Base-by-base conservation (phyloP, 1,140 invertebrate species). In the Drosophila sulfurigaster region DNA sequence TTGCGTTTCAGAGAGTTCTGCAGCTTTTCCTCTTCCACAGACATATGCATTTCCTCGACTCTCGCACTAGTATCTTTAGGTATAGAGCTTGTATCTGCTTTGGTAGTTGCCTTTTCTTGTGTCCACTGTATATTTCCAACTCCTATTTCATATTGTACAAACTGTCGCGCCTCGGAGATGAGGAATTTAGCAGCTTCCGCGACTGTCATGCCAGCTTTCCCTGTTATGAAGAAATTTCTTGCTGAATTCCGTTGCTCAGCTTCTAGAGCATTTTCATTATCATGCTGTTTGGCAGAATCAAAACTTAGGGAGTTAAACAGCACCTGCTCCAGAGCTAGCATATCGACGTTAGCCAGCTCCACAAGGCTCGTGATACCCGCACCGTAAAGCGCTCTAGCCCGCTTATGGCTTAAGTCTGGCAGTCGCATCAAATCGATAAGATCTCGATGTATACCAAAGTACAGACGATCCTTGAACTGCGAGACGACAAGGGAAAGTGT, bases 401-500 rank as follows among this genome's bases (percentile, higher is more conserved):
- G 94, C 67, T 96, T 94, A 1, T 97, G 97, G 93, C 97, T 98
- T 38, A 99, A 93, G 77, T 96, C 94, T 6, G 96, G 94, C 38
- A 99, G 93, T 72, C 96, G 95, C 93, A 99, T 96, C 41, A 99
- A 94, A 91, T 99, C 98, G 65, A 98, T 94, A 5, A 99, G 93
- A 91, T 99, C 98, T 52, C 96, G 94, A 80, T 98, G 96, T 32
- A 99, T 96, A 8, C 99, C 99, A 93, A 99, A 99, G 79, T 98
- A 97, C 20, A 99, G 94, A 13, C 99, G 95, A 78, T 96, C 95
- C 94, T 99, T 97, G 93, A 99, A 99, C 93, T 99, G 97, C 4
- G 96, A 95, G 10, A 99, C 94, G 2, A 99, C 93, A 32, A 98
- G 93, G 92, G 99, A 97, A 64, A 99, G 94, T 87, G 96, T 98